phyloP scores from a whole-genome alignment of 2,113 vertebrate genomes.

The Cinclus cinclus region DNA sequence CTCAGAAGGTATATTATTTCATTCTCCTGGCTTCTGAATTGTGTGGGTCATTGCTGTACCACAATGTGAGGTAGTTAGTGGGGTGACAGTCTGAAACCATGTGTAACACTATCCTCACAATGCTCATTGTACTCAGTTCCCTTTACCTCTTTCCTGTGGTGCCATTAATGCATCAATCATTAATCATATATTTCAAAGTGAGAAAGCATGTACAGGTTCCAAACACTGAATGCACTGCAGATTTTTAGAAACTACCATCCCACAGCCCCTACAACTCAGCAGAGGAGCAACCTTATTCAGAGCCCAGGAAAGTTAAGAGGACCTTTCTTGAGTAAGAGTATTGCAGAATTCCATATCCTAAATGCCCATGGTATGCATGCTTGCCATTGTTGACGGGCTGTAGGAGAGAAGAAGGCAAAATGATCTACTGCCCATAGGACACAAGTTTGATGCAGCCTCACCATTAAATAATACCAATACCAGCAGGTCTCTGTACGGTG shows the following conservation, averaged over 20 bases:
- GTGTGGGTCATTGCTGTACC: not conserved
- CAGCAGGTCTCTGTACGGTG: not conserved
- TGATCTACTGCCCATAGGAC: not conserved
- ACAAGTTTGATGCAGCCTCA: not conserved
- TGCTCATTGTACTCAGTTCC: not conserved
- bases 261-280: not conserved
- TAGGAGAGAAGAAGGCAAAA: not conserved
- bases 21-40: not conserved
- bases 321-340: not conserved
- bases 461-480: not conserved
- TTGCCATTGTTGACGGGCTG: not conserved
- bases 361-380: not conserved
- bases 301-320: not conserved
- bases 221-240: not conserved
- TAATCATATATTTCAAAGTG: not conserved
- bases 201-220: not conserved
- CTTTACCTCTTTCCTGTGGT: not conserved
- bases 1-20: not conserved
- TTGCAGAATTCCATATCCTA: not conserved
- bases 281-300: not conserved
- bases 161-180: not conserved
- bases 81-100: not conserved
- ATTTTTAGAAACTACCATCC: not conserved
- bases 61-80: not conserved
- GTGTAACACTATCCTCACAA: not conserved